phyloP scores from a whole-genome alignment of 2,888 invertebrate genomes.

The Eueremaeus valkanovi region DNA sequence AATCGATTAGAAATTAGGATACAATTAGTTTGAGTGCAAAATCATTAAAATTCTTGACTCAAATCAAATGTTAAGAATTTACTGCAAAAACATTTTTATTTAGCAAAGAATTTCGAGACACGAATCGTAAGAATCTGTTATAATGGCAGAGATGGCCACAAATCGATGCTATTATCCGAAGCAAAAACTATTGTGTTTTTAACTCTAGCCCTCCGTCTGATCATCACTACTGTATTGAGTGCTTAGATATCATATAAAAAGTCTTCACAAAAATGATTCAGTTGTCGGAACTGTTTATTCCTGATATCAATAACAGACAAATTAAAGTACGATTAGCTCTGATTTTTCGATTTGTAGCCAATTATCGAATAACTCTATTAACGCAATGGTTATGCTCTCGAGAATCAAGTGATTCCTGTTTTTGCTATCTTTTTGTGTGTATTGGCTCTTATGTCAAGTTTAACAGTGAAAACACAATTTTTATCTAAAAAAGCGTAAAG shows the following conservation, averaged over 20 bases:
- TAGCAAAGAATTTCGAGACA: no score
- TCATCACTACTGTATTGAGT: no score
- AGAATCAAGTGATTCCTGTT: constrained; percentile 9
- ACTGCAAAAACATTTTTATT: no score
- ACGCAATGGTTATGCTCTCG: not conserved
- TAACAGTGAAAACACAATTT: constrained; percentile 17
- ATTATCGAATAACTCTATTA: not conserved
- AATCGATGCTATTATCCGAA: no score
- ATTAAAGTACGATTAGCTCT: not conserved
- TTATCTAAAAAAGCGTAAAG: not conserved
- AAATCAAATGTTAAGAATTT: no score
- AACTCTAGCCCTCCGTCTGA: no score
- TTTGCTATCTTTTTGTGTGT: not conserved
- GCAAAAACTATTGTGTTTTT: no score
- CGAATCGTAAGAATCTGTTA: no score
- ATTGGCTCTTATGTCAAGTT: constrained; percentile 3
- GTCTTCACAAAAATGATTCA: not conserved
- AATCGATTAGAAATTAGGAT: not conserved
- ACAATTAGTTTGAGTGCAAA: not conserved
- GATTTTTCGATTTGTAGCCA: not conserved
- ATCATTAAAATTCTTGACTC: not conserved
- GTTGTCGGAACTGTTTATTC: constrained; percentile 6
- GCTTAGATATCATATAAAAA: no score
- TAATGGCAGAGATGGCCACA: no score
- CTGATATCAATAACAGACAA: not conserved